Evolutionary conservation across 2,113 vertebrate genomes (phyloP), one percentile per base, ranked within the genome.

Genomic region (Aspiorhynchus laticeps): DNA sequence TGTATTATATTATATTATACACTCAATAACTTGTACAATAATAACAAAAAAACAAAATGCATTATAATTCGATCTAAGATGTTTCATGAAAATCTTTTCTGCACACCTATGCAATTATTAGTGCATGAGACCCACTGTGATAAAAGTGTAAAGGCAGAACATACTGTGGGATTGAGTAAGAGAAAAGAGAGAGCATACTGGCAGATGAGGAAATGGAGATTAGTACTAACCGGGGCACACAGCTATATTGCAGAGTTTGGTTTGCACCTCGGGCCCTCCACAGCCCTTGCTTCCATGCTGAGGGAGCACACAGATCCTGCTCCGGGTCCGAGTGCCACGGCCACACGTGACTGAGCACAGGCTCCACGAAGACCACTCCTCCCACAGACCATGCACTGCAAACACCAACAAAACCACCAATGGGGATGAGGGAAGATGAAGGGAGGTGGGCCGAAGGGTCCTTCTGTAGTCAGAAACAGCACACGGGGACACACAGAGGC

Each of bases 291-390:
- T 93, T 93, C 91, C 92, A 88, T 91, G 93, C 95, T 93, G 92
- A 90, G 93, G 91, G 91, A 95, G 95, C 92, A 91, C 92, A 91
- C 98, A 98, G 90, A 91, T 97, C 96, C 97, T 96, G 93, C 92
- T 96, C 94, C 97, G 95, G 86, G 94, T 98, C 95, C 97, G 95
- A 92, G 95, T 96, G 94, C 98, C 97, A 93, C 96, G 94, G 94
- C 97, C 97, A 92, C 98, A 98, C 92, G 97, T 97, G 95, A 96
- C 96, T 75, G 98, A 98, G 95, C 97, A 98, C 93, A 98, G 96
- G 95, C 97, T 98, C 97, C 98, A 98, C 83, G 96, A 96, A 83
- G 97, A 97, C 97, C 97, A 98, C 92, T 96, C 95, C 94, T 97
- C 95, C 97, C 97, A 98, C 90, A 92, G 94, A 93, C 96, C 95